Evolutionary conservation across 2,797 vertebrate genomes (phyloP).

Genomic region (Mormyrus hasselquistii): DNA sequence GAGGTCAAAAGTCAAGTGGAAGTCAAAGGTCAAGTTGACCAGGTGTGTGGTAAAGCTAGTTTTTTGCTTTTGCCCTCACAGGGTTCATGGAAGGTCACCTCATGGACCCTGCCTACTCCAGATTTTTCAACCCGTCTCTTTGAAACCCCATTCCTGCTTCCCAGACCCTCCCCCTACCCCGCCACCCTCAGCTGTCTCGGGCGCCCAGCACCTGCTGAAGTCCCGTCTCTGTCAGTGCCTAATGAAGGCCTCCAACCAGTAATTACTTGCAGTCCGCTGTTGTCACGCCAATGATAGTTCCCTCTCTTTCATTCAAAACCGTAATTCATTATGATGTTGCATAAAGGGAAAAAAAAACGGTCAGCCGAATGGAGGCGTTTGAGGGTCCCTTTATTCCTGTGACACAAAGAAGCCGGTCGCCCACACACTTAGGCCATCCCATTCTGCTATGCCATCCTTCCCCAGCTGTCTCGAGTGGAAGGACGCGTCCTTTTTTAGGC

Average conservation of each 20-base stretch:
- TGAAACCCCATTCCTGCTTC: background rate
- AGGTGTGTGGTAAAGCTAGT: background rate
- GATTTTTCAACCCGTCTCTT: background rate
- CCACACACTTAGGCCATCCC: background rate
- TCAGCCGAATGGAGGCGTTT: background rate
- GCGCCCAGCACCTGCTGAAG: background rate
- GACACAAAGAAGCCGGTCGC: background rate
- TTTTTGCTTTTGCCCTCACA: background rate
- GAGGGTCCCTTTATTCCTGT: conserved; percentile 20
- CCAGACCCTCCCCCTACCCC: background rate
- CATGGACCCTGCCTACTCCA: background rate
- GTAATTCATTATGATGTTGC: background rate
- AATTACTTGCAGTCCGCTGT: background rate
- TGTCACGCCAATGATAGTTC: conserved; percentile 1
- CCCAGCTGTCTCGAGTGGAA: background rate
- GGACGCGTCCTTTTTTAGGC: conserved; percentile 3
- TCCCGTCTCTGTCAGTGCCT: background rate
- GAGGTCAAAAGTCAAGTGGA: conserved; percentile 2
- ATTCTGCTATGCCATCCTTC: background rate
- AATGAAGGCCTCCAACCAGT: background rate
- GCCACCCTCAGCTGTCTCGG: background rate
- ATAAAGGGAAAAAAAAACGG: background rate
- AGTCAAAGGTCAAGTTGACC: background rate
- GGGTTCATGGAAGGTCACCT: background rate
- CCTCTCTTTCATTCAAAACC: conserved; percentile 6